These are phyloP conservation scores for Chrysogorgia sp. DNA, from an alignment of 92 coral and sea anemone genomes.

Conservation along the genomic window DNA sequence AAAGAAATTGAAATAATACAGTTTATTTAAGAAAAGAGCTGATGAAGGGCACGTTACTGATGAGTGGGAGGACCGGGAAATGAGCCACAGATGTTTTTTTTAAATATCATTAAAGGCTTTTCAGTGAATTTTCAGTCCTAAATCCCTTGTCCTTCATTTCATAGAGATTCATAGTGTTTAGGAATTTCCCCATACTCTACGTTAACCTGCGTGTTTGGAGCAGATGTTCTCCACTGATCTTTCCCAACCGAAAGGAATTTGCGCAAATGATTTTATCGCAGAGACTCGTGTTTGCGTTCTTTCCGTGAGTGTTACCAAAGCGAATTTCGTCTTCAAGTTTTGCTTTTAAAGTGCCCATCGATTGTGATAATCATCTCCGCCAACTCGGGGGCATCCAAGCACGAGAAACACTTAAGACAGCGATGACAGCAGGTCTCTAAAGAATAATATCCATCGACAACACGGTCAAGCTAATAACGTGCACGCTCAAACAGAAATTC, in stretches of 20 bases:
- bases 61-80: too few relatives aligned
- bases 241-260: not conserved
- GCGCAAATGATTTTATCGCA: not conserved
- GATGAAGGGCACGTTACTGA: too few relatives aligned
- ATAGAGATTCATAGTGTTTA: too few relatives aligned
- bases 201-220: not conserved
- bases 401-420: slow-evolving; percentile 18
- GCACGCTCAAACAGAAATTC: not conserved
- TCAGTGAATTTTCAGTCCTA: too few relatives aligned
- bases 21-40: too few relatives aligned
- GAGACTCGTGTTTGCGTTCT: not conserved
- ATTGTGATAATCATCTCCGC: slow-evolving; percentile 32
- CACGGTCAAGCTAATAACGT: not conserved
- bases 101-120: too few relatives aligned
- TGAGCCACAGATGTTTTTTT: too few relatives aligned
- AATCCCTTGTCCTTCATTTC: too few relatives aligned
- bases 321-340: not conserved
- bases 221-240: not conserved
- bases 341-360: not conserved
- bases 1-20: too few relatives aligned
- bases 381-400: not conserved
- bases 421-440: slow-evolving; percentile 23
- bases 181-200: too few relatives aligned
- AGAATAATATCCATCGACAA: slow-evolving; percentile 4
- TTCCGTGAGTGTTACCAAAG: not conserved